Evolutionary conservation across 2,113 vertebrate genomes (phyloP), one percentile per base, ranked within the genome.

Genomic region (Pseudolaguvia tuberculata): DNA sequence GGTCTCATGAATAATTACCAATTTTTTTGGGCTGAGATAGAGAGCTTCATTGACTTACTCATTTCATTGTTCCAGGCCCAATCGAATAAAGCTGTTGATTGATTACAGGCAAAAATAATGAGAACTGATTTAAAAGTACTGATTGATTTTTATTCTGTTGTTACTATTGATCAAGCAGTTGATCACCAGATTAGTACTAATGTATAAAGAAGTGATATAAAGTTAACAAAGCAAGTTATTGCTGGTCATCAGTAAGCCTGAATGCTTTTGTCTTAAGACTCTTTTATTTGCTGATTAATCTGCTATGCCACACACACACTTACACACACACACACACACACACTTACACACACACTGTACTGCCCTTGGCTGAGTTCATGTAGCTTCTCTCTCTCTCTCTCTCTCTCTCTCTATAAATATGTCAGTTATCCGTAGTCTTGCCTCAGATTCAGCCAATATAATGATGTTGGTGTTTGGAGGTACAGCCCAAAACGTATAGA

Each of bases 351-450:
- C 57, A 52, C 72, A 31, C 51, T 42, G n/a, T 62, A 50, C 15
- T 35, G 10, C 48, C 9, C 58, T 52, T 13, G 11, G 29, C 27
- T 25, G 58, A 53, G 50, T 20, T 63, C 39, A 52, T 21, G 29
- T 65, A 42, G 29, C 48, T 39, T 21, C 47, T 18, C 18, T 14
- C 17, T 42, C 50, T n/a, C n/a, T n/a, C n/a, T n/a, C n/a, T n/a
- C n/a, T n/a, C n/a, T n/a, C n/a, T n/a, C 3, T 35, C 6, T 35
- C 31, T 6, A 65, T 50, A 39, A 61, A 50, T 15, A 50, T 83
- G 79, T 85, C 77, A 35, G 45, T 25, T 70, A 15, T 15, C 52
- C 25, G 50, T 35, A 70, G 13, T 56, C 31, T 42, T 53, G 52
- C 21, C n/a, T 70, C 31, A 42, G 67, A 55, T 56, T 70, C 21